Percentiles rank a stretch among this genome's conserved stretches.
Conservation (phyloP, 2,113 vertebrate species). For the Hyla sarda region DNA sequence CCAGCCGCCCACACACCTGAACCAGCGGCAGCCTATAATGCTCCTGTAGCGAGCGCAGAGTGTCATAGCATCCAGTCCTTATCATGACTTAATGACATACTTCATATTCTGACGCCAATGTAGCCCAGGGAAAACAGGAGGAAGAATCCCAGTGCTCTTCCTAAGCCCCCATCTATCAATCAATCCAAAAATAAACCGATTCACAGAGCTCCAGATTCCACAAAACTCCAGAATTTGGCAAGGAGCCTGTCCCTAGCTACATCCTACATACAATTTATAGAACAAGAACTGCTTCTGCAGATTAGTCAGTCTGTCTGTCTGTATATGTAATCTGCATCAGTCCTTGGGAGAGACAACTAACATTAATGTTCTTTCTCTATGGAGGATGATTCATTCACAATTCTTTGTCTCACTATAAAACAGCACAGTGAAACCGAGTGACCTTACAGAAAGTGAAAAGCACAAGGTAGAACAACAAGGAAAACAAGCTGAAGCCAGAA, state of each 20-base stretch:
- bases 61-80: slow-evolving; percentile 49
- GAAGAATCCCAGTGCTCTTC: slow-evolving; percentile 45
- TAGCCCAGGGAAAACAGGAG: slow-evolving; percentile 51
- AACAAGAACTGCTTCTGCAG: not conserved
- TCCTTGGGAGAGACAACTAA: not conserved
- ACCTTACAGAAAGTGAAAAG: too few species aligned
- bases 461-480: too few species aligned
- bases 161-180: slow-evolving; percentile 49
- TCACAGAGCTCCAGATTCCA: slow-evolving; percentile 32
- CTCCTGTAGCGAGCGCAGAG: slow-evolving; percentile 14
- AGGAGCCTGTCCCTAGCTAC: slow-evolving; percentile 1
- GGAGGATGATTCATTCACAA: too few species aligned
- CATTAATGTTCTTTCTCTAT: not conserved
- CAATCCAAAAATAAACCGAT: slow-evolving; percentile 49
- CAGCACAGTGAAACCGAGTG: too few species aligned
- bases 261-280: slow-evolving; percentile 15
- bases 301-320: slow-evolving; percentile 5
- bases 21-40: slow-evolving; percentile 43
- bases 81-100: slow-evolving; percentile 57
- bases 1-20: slow-evolving; percentile 54
- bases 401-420: too few species aligned
- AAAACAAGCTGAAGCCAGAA: too few species aligned
- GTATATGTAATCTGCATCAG: not conserved
- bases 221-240: slow-evolving; percentile 3
- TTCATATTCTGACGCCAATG: slow-evolving; percentile 56